phyloP scores from a whole-genome alignment of 1,140 invertebrate species.

The Chelonus insularis region DNA sequence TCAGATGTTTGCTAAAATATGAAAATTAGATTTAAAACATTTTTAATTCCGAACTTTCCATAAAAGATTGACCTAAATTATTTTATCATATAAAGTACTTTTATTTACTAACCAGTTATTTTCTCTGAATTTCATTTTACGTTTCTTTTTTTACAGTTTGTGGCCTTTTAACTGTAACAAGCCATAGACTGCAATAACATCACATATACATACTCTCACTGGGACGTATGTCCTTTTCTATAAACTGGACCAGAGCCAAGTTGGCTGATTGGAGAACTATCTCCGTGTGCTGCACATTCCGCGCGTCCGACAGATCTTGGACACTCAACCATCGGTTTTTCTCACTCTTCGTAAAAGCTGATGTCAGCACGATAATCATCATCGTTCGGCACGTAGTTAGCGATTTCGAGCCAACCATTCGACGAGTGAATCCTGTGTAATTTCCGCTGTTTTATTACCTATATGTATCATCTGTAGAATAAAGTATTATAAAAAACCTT shows the following conservation, averaged over 20 bases:
- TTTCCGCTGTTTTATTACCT: not conserved
- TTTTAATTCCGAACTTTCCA: no score
- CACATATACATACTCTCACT: not conserved
- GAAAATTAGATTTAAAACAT: no score
- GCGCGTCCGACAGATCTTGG: conserved; percentile 23
- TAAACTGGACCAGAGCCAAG: conserved; percentile 30
- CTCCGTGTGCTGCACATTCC: conserved; percentile 21
- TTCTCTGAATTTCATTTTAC: no score
- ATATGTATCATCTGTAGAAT: not conserved
- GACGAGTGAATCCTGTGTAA: not conserved
- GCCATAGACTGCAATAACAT: no score
- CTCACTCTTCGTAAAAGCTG: conserved; percentile 18
- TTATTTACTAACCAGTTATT: no score
- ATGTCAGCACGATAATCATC: conserved; percentile 30
- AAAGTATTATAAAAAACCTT: not conserved
- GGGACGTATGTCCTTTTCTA: not conserved
- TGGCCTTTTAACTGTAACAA: no score
- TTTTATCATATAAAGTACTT: no score
- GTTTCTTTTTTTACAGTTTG: no score
- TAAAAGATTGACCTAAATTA: no score
- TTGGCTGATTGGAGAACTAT: conserved; percentile 29
- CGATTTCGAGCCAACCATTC: conserved; percentile 16
- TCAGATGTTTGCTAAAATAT: no score
- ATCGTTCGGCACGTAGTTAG: conserved; percentile 24
- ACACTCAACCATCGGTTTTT: conserved; percentile 27